These are phyloP conservation scores for Nautilus pompilius DNA, from an alignment of 1,140 invertebrate genomes.

Conservation along the genomic window DNA sequence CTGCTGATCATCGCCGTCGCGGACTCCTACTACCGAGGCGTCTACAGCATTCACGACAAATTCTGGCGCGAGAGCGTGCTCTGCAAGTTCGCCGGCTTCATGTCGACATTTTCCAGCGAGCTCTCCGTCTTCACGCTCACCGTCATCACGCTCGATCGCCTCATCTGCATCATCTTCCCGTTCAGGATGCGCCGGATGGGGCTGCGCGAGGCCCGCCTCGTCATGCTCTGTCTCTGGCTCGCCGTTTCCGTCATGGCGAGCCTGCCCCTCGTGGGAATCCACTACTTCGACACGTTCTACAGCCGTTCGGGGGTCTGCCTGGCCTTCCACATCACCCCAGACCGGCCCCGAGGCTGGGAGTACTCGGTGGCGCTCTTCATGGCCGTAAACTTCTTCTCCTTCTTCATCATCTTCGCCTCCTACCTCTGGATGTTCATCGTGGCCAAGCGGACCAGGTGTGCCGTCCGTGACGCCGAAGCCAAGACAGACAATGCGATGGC, in stretches of 20 bases:
- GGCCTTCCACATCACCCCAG: slow-evolving; percentile 62
- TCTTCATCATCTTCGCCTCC: slow-evolving; percentile 59
- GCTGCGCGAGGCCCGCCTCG: slow-evolving; percentile 51
- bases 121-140: slow-evolving; percentile 66
- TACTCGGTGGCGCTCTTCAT: slow-evolving; percentile 64
- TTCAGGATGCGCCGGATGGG: slow-evolving; percentile 53
- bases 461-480: slow-evolving; percentile 47
- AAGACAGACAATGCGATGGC: slow-evolving; percentile 60
- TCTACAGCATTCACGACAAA: slow-evolving; percentile 59
- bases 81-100: slow-evolving; percentile 63
- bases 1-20: slow-evolving; percentile 60
- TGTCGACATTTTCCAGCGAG: slow-evolving; percentile 68
- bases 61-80: slow-evolving; percentile 58
- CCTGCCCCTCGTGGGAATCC: slow-evolving; percentile 55
- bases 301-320: slow-evolving; percentile 64
- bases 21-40: slow-evolving; percentile 59
- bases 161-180: slow-evolving; percentile 62
- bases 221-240: slow-evolving; percentile 59
- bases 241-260: slow-evolving; percentile 55
- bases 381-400: slow-evolving; percentile 59
- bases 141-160: slow-evolving; percentile 62
- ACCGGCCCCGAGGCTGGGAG: slow-evolving; percentile 62
- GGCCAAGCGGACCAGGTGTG: slow-evolving; percentile 57
- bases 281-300: slow-evolving; percentile 62
- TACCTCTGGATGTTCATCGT: slow-evolving; percentile 63